Conservation (phyloP, 1,140 invertebrate genomes). For the Leptinotarsa texana region DNA sequence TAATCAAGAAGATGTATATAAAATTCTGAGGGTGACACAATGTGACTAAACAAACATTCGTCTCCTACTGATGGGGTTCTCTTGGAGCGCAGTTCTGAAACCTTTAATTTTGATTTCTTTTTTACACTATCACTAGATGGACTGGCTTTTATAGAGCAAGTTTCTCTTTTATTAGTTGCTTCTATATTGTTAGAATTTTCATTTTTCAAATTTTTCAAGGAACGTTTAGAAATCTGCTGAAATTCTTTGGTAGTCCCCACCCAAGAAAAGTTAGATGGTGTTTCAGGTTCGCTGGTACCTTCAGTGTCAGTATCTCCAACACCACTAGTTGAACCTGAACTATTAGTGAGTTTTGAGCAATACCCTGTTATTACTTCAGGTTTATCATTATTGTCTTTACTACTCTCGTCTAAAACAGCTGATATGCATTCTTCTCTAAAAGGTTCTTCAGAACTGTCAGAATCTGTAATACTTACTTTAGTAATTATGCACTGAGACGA, state of each 20-base stretch:
- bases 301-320: background rate
- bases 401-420: background rate
- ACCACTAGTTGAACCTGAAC: background rate
- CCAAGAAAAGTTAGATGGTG: too few relatives aligned
- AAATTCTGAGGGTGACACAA: constrained; percentile 25
- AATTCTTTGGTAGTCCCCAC: background rate
- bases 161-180: background rate
- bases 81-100: constrained; percentile 9
- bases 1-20: constrained; percentile 30
- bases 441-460: background rate
- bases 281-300: background rate
- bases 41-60: constrained; percentile 18
- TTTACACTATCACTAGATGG: background rate
- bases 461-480: background rate
- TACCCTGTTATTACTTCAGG: background rate
- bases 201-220: background rate
- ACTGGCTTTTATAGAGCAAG: background rate
- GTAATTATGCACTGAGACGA: background rate
- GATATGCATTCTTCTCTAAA: background rate
- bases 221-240: background rate
- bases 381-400: background rate
- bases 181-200: background rate
- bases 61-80: constrained; percentile 11
- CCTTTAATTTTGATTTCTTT: background rate
- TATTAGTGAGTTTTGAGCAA: background rate